A percentile compares a stretch with the other conserved stretches of the same genome.
Conservation (phyloP, 2,888 invertebrate genomes). For the Leucoma salicis region DNA sequence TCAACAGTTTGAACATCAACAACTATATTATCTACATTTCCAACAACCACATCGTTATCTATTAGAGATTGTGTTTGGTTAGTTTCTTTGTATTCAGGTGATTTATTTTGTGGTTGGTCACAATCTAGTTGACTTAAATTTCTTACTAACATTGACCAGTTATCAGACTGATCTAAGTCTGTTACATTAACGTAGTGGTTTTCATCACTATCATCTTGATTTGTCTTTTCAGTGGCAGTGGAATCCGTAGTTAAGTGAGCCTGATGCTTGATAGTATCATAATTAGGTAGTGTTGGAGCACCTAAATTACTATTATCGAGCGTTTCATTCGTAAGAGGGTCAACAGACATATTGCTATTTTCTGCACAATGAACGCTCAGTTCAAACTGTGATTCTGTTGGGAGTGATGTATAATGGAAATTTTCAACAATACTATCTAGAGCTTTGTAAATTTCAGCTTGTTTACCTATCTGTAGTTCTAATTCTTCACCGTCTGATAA, state of each 20-base stretch:
- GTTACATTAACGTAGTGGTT: conserved; percentile 44
- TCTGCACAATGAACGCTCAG: conserved; percentile 24
- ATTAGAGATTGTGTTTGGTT: conserved; percentile 1
- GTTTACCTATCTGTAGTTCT: conserved; percentile 44
- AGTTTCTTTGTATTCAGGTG: background rate
- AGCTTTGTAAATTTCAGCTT: conserved; percentile 20
- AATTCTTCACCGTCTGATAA: conserved; percentile 70
- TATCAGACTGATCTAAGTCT: conserved; percentile 24
- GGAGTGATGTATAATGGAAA: conserved; percentile 36
- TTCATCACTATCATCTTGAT: conserved; percentile 34
- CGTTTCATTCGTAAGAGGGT: conserved; percentile 40
- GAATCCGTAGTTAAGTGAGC: conserved; percentile 7
- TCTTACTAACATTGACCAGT: conserved; percentile 7
- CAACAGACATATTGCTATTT: conserved; percentile 28
- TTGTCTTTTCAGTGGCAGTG: conserved; percentile 14
- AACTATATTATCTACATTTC: background rate
- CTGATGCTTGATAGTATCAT: conserved; percentile 9
- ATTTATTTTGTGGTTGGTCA: conserved; percentile 8
- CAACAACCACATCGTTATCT: conserved; percentile 2
- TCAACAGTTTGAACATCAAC: background rate
- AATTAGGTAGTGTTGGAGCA: conserved; percentile 7
- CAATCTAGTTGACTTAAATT: conserved; percentile 5
- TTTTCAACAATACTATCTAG: conserved; percentile 22
- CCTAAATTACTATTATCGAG: conserved; percentile 19
- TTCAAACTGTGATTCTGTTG: conserved; percentile 31